A percentile compares a stretch with the other conserved stretches of the same genome.
These are phyloP conservation scores for Pseudomyrmex flavicornis DNA, from an alignment of 1,140 invertebrate species.

Conservation along the genomic window DNA sequence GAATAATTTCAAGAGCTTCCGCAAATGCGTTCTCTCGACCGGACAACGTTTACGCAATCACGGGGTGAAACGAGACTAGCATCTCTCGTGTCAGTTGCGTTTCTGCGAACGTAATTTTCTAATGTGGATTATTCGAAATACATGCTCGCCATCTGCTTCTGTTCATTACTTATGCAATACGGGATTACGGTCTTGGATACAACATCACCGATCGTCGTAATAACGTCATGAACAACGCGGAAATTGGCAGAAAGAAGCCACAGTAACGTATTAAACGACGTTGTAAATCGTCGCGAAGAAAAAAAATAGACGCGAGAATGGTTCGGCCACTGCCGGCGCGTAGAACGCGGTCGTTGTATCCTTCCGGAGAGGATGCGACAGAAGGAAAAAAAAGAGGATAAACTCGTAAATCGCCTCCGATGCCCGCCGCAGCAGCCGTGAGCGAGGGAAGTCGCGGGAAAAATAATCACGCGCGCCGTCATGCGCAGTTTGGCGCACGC, in stretches of 20 bases:
- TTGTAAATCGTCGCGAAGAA: conserved; percentile 42
- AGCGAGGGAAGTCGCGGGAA: conserved; percentile 62
- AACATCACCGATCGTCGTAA: conserved; percentile 16
- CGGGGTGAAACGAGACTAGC: too few species aligned
- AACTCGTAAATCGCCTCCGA: conserved; percentile 72
- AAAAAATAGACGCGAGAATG: conserved; percentile 34
- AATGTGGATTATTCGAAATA: too few species aligned
- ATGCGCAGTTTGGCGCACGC: conserved; percentile 60
- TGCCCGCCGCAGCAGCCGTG: conserved; percentile 55
- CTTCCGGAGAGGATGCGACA: background rate
- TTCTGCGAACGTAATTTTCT: too few species aligned
- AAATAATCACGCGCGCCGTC: conserved; percentile 66
- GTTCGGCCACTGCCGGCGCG: conserved; percentile 55
- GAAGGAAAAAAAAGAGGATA: conserved; percentile 64
- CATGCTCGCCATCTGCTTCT: background rate
- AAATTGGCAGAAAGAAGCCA: conserved; percentile 69
- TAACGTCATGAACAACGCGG: conserved; percentile 67
- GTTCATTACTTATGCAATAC: background rate
- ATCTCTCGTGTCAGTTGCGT: too few species aligned
- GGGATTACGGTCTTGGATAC: conserved; percentile 3
- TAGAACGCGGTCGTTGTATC: conserved; percentile 64
- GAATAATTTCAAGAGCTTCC: conserved; percentile 45
- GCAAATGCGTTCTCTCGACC: background rate
- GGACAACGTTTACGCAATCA: too few species aligned
- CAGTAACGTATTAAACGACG: conserved; percentile 1